Evolutionary conservation across 2,797 vertebrate genomes (phyloP).

Genomic region (Polyboroides typus): DNA sequence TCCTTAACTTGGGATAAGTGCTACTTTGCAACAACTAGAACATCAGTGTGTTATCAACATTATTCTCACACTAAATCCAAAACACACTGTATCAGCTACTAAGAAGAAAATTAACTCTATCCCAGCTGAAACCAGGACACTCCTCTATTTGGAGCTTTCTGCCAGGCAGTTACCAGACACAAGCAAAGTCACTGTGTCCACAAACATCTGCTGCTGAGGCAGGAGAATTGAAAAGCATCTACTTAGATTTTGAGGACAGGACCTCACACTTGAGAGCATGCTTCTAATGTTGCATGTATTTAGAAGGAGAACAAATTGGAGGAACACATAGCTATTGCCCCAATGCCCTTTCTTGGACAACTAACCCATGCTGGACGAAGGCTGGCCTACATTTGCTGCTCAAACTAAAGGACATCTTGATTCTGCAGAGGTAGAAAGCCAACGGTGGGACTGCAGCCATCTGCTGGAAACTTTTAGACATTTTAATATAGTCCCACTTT

Average conservation of each 20-base stretch:
- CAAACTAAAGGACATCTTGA: not conserved
- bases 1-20: no score
- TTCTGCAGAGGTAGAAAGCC: not conserved
- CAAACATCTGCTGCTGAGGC: not conserved
- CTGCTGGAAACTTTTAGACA: conserved; percentile 1
- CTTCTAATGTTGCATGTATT: not conserved
- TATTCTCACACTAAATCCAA: no score
- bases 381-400: not conserved
- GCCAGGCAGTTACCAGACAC: not conserved
- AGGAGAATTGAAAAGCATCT: not conserved
- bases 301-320: not conserved
- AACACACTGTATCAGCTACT: no score
- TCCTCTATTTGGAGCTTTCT: not conserved
- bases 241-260: not conserved
- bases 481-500: conserved; percentile 26
- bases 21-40: no score
- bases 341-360: not conserved
- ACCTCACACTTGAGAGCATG: not conserved
- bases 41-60: no score
- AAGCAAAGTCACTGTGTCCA: not conserved
- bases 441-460: not conserved
- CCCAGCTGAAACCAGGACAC: no score
- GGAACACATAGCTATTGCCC: not conserved
- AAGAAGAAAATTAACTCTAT: no score
- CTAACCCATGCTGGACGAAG: not conserved